Evolutionary conservation across 1,140 invertebrate genomes (phyloP), one percentile per base, ranked within the genome.

Genomic region (Parasteatoda tepidariorum): DNA sequence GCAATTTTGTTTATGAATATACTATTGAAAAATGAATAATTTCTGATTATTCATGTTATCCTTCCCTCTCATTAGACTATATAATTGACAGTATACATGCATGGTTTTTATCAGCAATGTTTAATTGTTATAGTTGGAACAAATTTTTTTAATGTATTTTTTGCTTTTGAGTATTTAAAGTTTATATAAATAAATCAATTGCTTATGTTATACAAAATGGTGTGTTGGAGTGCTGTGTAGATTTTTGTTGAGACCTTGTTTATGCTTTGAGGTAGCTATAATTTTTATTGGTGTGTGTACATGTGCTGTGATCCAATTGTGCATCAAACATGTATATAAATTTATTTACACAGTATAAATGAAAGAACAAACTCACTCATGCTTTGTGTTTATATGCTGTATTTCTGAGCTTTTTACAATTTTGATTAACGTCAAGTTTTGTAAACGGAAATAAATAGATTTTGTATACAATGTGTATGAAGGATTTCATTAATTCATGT

Each of bases 331-430:
- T 67, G 41, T 79, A 79, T 38, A 79, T 34, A 79, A 67, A 79
- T 61, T 76, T 61, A 22, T 79, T 68, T 79, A 67, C 54, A 79
- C 59, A n/a, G 34, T 26, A 68, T 54, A n/a, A 13, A 68, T 13
- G 68, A 55, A 57, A 79, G 76, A 79, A 79, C 76, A 79, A 79
- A 79, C 13, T 68, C 61, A 31, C 61, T 30, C 24, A 66, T 68
- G 64, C 76, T 79, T 68, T 79, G 76, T 68, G 76, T 79, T 79
- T 38, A 68, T 38, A 67, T 13, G 67, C 78, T 71, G 57, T 71
- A 38, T 82, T 71, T 82, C 78, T 61, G 78, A 82, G 78, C 78
- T 82, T 82, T 82, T 71, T 71, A 70, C 66, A 70, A 70, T 82
- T 76, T 71, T 82, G 66, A 82, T 54, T 70, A 24, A 33, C 61